Base-by-base conservation (phyloP, 2,113 vertebrate genomes). In the Columbina picui region DNA sequence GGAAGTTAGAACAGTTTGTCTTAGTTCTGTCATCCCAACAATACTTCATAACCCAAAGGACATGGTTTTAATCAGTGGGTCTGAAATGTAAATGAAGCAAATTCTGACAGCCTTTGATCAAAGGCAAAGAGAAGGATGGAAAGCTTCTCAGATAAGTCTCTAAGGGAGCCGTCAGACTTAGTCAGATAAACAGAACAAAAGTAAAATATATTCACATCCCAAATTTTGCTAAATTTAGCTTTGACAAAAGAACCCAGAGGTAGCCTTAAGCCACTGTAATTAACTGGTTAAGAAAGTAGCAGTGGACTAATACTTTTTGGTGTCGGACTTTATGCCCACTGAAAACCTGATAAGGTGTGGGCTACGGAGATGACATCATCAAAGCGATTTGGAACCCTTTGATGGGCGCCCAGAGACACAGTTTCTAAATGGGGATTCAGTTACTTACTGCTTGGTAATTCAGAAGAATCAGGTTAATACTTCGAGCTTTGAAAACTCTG, bases 81-180 rank as follows among this genome's bases (percentile, higher is more conserved):
- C 92, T 96, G 85, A 97, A 98, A 97, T 95, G 74, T 64, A 98
- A 98, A 98, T 97, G 89, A 97, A 97, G 67, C 92, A 93, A 96
- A 84, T 90, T 97, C 90, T 93, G 95, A 94, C 63, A 93, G 94
- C 36, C 56, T 97, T 95, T 96, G 96, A 96, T 97, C 95, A 96
- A 97, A 97, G 96, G 89, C 49, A 36, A 11, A 76, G 75, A 69
- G 81, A 90, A 96, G 81, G 88, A 81, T 86, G 81, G 80, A 93
- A 96, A 94, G 87, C 59, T 93, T 75, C 79, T 94, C 79, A 60
- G 88, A 71, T 79, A 93, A 92, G 59, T 97, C 95, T 96, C 96
- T 77, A 63, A 95, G 92, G 95, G 84, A 94, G 39, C 65, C 95
- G 80, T 74, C 76, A 95, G 69, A 92, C 34, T 89, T 94, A 93